Evolutionary conservation across 2,113 vertebrate species (phyloP), one percentile per base, ranked within the genome.

Genomic region (Pygoscelis adeliae): DNA sequence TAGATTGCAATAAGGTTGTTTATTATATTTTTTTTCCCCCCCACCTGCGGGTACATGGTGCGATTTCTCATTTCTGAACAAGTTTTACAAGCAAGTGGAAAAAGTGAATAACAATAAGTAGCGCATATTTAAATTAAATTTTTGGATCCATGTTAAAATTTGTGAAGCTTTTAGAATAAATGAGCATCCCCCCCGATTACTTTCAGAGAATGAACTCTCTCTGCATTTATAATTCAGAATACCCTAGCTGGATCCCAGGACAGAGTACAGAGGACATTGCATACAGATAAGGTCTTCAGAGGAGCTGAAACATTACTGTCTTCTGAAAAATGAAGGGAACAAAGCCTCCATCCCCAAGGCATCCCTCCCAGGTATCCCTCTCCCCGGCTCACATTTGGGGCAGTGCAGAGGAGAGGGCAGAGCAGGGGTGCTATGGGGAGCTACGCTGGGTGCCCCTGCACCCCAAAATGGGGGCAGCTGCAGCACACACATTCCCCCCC

Each of bases 131-230:
- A 87, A 82, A 87, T 79, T 86, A 88, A 53, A 73, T 88, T 62
- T 94, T 90, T 87, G 80, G 55, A 96, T 83, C 32, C 26, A 11
- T 61, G 53, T 87, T 93, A 83, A 88, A 90, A 73, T 90, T 58
- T 92, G 84, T 94, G 79, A 83, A 88, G 55, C 62, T 84, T 90
- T 88, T 36, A 86, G 79, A 95, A 94, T 86, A 94, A 89, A 91
- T 2, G 1, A 82, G 61, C 38, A 63, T 44, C 34, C 40, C 34
- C 21, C 40, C 19, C 0, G 0, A 62, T 55, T 84, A 81, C 55
- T 83, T 94, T 87, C 38, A 67, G 52, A 91, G 44, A 72, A 72
- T 14, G 32, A 85, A 74, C 13, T 53, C 53, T 30, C 26, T 52
- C 74, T 44, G 40, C 34, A 83, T 91, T 72, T 88, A 58, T 85